Base-by-base conservation (phyloP, 2,797 vertebrate genomes). In the Takifugu ocellatus region DNA sequence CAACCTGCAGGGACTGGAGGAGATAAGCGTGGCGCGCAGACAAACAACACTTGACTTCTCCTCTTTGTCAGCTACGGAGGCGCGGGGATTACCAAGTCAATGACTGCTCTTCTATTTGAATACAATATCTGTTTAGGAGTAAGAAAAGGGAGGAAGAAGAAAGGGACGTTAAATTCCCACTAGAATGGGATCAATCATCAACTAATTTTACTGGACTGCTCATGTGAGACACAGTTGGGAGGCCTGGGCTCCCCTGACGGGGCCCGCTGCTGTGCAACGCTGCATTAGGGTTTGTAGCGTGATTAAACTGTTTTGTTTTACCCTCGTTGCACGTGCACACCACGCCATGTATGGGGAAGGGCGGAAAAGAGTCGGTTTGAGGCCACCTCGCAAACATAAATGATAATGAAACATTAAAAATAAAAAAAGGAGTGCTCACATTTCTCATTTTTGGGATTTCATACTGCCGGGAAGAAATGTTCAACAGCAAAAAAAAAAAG, bases 11-110 rank as follows among this genome's bases (percentile, higher is more conserved):
- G 93, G 92, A 92, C 49, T 73, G 48, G 82, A 82, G 75, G 69
- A 91, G 89, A 88, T 88, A 81, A 92, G 51, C 56, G 79, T 87
- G 89, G 84, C 87, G 82, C 86, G 78, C 90, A 89, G 90, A 93
- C 91, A 95, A 95, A 94, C 84, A 85, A 78, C 74, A 83, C 87
- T 91, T 93, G 90, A 92, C 92, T 94, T 92, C 87, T 88, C 79
- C 87, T 88, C 65, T 47, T 91, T 89, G 68, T 75, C 77, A 82
- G 87, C 88, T 88, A 84, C 88, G 82, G 86, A 82, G 89, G 87
- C 91, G 85, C 81, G 46, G 91, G 93, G 93, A 93, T 90, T 93
- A 89, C 59, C 82, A 86, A 92, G 89, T 92, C 93, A 90, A 85
- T 88, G 88, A 78, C 72, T 77, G 87, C 62, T 82, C 87, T 91